phyloP scores from a whole-genome alignment of 2,888 invertebrate species.

The Eupithecia pulchellata region DNA sequence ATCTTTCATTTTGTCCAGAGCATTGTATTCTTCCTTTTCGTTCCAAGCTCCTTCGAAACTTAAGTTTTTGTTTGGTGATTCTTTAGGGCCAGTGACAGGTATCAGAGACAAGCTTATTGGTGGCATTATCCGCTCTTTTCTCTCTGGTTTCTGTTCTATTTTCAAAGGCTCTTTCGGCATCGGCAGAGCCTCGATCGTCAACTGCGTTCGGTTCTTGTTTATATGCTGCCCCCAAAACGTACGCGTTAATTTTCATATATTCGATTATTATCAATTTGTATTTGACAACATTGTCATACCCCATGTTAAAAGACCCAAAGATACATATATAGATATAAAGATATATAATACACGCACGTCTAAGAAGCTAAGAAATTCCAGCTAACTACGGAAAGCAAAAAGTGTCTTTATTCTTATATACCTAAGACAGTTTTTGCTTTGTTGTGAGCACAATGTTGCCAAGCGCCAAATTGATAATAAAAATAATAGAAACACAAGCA shows the following conservation, averaged over 20 bases:
- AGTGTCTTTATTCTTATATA: constrained; percentile 55
- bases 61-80: constrained; percentile 69
- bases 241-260: constrained; percentile 48
- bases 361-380: constrained; percentile 74
- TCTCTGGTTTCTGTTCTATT: constrained; percentile 67
- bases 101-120: constrained; percentile 80
- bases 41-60: constrained; percentile 69
- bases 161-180: constrained; percentile 73
- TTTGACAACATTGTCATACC: constrained; percentile 81
- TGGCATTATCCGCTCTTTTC: constrained; percentile 75
- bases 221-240: constrained; percentile 78
- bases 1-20: constrained; percentile 82
- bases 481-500: constrained; percentile 81
- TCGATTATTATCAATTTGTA: constrained; percentile 81
- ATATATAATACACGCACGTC: constrained; percentile 70
- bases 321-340: constrained; percentile 58
- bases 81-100: constrained; percentile 74
- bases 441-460: constrained; percentile 85
- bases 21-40: constrained; percentile 78
- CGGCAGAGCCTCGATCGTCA: constrained; percentile 79
- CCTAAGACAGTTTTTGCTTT: constrained; percentile 72
- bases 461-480: constrained; percentile 85
- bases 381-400: constrained; percentile 79
- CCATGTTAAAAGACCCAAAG: constrained; percentile 52
- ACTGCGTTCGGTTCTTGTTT: constrained; percentile 81